phyloP scores from a whole-genome alignment of 2,113 vertebrate genomes.

The Clarias magur region DNA sequence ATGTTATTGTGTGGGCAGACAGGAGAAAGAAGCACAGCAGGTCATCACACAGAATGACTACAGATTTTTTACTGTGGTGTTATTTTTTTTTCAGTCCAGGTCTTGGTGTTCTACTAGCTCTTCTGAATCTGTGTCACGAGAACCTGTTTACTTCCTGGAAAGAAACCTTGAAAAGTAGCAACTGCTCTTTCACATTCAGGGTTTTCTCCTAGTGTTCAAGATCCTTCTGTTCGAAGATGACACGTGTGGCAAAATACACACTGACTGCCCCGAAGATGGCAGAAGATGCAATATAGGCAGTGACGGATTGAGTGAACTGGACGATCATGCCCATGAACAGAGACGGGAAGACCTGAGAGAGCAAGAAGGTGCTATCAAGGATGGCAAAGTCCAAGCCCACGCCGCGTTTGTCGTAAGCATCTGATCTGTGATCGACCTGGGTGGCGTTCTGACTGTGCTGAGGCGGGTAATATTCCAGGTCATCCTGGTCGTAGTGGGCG shows the following conservation, averaged over 20 bases:
- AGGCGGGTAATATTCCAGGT: conserved; percentile 51
- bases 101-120: conserved; percentile 8
- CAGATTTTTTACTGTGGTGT: neutral
- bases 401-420: conserved; percentile 68
- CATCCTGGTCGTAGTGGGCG: conserved; percentile 50
- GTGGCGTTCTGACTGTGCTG: conserved; percentile 56
- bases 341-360: conserved; percentile 79
- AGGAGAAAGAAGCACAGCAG: conserved; percentile 14
- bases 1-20: conserved; percentile 11
- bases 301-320: conserved; percentile 75
- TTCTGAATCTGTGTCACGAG: neutral
- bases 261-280: conserved; percentile 72
- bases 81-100: neutral
- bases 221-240: conserved; percentile 78
- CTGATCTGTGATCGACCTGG: conserved; percentile 28
- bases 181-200: neutral
- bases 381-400: conserved; percentile 79
- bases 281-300: conserved; percentile 74
- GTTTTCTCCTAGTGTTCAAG: conserved; percentile 61
- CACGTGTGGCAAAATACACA: conserved; percentile 69
- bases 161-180: neutral
- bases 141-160: neutral
- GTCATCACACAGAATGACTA: neutral
- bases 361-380: conserved; percentile 78
- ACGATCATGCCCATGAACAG: conserved; percentile 79